A percentile compares a stretch with the other conserved stretches of the same genome.
phyloP scores from a whole-genome alignment of 2,113 vertebrate species.

The Symphodus melops region DNA sequence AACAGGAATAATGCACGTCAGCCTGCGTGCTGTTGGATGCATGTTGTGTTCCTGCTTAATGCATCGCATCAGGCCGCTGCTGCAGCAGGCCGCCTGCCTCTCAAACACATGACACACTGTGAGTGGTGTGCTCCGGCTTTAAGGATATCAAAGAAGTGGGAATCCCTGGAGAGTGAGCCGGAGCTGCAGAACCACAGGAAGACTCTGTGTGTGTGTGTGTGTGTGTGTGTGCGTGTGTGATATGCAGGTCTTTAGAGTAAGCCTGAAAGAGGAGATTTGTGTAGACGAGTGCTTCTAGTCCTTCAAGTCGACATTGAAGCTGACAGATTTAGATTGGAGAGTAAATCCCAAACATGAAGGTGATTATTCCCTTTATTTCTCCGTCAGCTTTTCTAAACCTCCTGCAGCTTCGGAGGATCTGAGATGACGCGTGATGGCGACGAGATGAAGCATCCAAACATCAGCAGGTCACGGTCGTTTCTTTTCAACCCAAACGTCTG shows the following conservation, averaged over 20 bases:
- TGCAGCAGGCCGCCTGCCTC: neutral
- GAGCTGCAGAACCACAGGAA: neutral
- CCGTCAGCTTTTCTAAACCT: too few species aligned
- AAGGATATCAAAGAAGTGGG: slow-evolving; percentile 5
- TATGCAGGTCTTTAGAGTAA: neutral
- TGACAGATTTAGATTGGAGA: neutral
- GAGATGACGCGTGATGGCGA: too few species aligned
- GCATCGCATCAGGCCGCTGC: slow-evolving; percentile 4
- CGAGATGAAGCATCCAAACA: too few species aligned
- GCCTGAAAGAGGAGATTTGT: neutral
- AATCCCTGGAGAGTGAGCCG: slow-evolving; percentile 13
- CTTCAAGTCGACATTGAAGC: neutral
- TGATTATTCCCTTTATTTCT: too few species aligned
- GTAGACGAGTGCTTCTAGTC: too few species aligned
- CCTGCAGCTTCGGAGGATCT: too few species aligned
- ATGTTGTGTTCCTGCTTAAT: slow-evolving; percentile 20
- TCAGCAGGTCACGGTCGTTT: too few species aligned
- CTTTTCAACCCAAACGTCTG: too few species aligned
- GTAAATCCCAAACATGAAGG: too few species aligned
- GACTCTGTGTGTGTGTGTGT: slow-evolving; percentile 6
- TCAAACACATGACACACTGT: slow-evolving; percentile 3
- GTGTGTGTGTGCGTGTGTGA: neutral
- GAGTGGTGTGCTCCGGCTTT: neutral
- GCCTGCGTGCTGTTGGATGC: slow-evolving; percentile 1
- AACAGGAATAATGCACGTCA: slow-evolving; percentile 21